Conservation (phyloP, 2,888 invertebrate genomes). For the Nasonia oneida region DNA sequence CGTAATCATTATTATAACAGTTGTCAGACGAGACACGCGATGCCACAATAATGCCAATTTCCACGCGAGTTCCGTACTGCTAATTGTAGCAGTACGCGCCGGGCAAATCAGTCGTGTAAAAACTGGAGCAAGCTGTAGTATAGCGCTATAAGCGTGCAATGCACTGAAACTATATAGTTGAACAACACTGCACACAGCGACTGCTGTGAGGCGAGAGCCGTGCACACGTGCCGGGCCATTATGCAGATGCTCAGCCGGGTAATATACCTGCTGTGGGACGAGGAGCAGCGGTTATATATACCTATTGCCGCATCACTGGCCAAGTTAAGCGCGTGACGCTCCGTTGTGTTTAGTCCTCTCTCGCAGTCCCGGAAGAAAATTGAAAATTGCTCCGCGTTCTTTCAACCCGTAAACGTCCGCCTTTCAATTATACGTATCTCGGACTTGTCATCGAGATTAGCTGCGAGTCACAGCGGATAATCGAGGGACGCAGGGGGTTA, state of each 20-base stretch:
- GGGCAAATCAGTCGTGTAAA: neutral
- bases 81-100: neutral
- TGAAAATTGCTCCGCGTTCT: slow-evolving; percentile 22
- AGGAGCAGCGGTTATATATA: neutral
- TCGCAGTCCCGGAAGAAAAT: slow-evolving; percentile 27
- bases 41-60: neutral
- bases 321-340: slow-evolving; percentile 5
- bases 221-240: neutral
- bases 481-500: neutral
- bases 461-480: neutral
- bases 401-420: slow-evolving; percentile 33
- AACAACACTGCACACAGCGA: neutral
- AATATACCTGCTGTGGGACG: neutral
- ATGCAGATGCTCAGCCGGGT: neutral
- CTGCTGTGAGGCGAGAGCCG: neutral
- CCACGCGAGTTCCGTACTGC: neutral
- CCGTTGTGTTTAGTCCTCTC: neutral
- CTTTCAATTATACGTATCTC: slow-evolving; percentile 43
- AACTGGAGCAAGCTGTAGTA: neutral
- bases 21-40: neutral
- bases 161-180: neutral
- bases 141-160: neutral
- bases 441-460: slow-evolving; percentile 3
- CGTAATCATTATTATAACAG: neutral
- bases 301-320: slow-evolving; percentile 17